These are phyloP conservation scores for Pyrrhia umbra DNA, from an alignment of 2,888 invertebrate species.

Conservation along the genomic window DNA sequence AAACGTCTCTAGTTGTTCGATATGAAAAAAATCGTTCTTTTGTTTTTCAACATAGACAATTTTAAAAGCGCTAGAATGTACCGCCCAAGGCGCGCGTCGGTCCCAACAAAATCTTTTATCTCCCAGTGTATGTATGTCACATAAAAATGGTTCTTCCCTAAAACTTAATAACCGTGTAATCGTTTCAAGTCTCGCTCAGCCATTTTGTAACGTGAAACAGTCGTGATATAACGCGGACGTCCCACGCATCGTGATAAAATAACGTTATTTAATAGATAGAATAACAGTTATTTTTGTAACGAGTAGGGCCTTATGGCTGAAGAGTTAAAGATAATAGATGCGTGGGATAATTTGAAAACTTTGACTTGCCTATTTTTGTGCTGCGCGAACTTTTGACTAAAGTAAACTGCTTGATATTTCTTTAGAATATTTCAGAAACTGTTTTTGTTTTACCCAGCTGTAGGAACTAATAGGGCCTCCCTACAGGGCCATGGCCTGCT, in stretches of 20 bases:
- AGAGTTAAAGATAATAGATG: constrained; percentile 12
- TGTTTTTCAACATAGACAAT: too few relatives aligned
- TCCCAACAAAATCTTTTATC: neutral
- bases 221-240: constrained; percentile 1
- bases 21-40: too few relatives aligned
- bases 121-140: neutral
- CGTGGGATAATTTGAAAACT: constrained; percentile 17
- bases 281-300: constrained; percentile 25
- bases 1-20: too few relatives aligned
- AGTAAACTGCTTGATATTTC: neutral
- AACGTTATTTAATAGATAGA: constrained; percentile 13
- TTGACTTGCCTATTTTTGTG: constrained; percentile 10
- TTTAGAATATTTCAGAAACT: too few relatives aligned
- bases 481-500: too few relatives aligned
- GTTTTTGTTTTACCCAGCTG: too few relatives aligned
- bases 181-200: neutral
- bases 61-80: too few relatives aligned
- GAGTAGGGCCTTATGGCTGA: neutral
- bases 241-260: constrained; percentile 15
- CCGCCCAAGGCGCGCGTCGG: neutral
- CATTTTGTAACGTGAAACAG: constrained; percentile 20
- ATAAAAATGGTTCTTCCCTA: constrained; percentile 6
- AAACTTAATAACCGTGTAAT: constrained; percentile 13
- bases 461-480: too few relatives aligned
- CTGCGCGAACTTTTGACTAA: neutral